phyloP scores from a whole-genome alignment of 2,888 invertebrate genomes.

The Leptinotarsa juncta region DNA sequence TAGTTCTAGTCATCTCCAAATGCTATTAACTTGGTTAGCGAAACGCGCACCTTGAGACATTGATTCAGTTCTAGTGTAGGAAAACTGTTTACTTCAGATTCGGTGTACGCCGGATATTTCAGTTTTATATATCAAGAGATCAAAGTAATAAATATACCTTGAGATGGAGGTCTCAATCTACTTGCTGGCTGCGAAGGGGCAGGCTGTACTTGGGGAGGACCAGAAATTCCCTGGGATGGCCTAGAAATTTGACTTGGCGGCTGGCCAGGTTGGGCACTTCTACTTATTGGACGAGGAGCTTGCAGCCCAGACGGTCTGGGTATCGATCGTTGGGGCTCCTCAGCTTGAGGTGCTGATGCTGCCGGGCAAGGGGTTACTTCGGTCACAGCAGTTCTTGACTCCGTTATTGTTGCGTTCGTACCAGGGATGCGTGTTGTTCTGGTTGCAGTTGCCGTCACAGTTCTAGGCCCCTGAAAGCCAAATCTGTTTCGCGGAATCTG shows the following conservation, averaged over 20 bases:
- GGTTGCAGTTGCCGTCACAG: conserved; percentile 25
- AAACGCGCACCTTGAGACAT: no score
- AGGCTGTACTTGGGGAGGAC: not conserved
- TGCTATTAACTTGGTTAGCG: no score
- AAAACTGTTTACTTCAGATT: no score
- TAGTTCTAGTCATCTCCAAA: no score
- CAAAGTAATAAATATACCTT: not conserved
- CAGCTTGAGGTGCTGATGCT: not conserved
- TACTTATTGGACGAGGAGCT: not conserved
- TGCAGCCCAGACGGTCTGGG: not conserved
- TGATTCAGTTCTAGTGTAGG: no score
- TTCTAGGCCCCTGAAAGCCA: conserved; percentile 19
- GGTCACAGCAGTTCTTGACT: conserved; percentile 29
- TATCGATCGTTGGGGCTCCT: not conserved
- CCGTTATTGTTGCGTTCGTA: conserved; percentile 26
- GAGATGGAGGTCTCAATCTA: conserved; percentile 11
- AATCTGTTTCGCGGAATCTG: conserved; percentile 27
- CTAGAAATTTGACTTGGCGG: not conserved
- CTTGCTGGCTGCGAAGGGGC: not conserved
- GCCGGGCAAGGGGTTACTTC: conserved; percentile 15
- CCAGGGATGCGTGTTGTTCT: conserved; percentile 33
- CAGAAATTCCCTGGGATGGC: not conserved
- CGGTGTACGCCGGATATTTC: no score
- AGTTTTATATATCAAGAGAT: no score
- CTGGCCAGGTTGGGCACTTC: not conserved